These are phyloP conservation scores for Caenorhabditis afra DNA, from an alignment of 2,888 invertebrate species.

Conservation along the genomic window DNA sequence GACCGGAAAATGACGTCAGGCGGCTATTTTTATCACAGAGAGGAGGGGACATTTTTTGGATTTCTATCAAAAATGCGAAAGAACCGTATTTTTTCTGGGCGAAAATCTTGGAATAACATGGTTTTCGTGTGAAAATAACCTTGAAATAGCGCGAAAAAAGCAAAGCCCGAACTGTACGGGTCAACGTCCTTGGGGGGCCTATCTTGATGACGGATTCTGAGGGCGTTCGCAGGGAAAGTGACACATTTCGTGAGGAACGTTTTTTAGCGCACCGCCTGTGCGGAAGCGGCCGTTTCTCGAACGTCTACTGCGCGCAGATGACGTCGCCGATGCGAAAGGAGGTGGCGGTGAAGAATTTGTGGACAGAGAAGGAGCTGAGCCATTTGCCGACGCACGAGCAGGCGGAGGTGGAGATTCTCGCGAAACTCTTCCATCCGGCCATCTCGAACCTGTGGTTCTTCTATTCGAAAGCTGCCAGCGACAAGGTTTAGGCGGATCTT, in stretches of 20 bases:
- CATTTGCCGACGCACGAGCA: conserved; percentile 27
- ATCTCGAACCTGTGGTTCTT: conserved; percentile 68
- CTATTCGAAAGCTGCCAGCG: conserved; percentile 58
- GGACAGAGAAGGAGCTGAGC: conserved; percentile 53
- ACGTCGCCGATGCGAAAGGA: conserved; percentile 53
- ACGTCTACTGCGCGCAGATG: conserved; percentile 69
- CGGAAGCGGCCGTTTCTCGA: conserved; percentile 73
- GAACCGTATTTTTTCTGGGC: no score
- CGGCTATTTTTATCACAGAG: no score
- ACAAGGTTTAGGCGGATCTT: conserved; percentile 38
- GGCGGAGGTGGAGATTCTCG: conserved; percentile 64
- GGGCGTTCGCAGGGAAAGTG: no score
- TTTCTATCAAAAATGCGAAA: neutral
- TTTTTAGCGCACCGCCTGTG: conserved; percentile 47
- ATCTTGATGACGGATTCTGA: no score
- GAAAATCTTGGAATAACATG: no score
- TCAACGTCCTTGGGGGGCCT: no score
- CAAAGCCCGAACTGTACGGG: no score
- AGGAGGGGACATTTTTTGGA: no score
- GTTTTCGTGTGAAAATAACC: no score
- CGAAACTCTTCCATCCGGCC: conserved; percentile 66
- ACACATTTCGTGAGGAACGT: no score
- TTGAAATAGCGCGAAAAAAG: no score
- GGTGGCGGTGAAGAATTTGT: conserved; percentile 73
- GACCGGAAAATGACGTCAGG: no score